phyloP scores from a whole-genome alignment of 1,140 invertebrate species.

The Drosophila kepulauana region DNA sequence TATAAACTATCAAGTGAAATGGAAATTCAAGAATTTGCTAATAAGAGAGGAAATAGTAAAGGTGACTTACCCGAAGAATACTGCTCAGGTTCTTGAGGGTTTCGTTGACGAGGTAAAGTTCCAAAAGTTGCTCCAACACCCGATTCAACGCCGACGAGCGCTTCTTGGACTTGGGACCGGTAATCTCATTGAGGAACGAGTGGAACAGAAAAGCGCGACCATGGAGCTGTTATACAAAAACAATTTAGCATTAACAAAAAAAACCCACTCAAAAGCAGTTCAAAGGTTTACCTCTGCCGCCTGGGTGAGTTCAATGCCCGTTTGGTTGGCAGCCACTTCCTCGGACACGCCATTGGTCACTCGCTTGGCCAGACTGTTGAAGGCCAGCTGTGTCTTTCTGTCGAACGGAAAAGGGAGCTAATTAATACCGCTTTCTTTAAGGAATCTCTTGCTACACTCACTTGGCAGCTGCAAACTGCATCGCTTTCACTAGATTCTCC shows the following conservation, averaged over 20 bases:
- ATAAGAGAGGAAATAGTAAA: no score
- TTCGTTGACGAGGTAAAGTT: constrained; percentile 92
- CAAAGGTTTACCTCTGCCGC: constrained; percentile 88
- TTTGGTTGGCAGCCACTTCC: constrained; percentile 94
- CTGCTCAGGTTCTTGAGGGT: constrained; percentile 90
- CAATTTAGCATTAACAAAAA: not conserved
- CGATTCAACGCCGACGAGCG: constrained; percentile 85
- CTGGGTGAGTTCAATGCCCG: constrained; percentile 91
- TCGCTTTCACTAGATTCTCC: constrained; percentile 88
- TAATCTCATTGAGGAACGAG: constrained; percentile 87
- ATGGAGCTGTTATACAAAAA: constrained; percentile 86
- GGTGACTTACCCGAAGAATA: constrained; percentile 89
- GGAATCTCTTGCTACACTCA: constrained; percentile 78
- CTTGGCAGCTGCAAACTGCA: constrained; percentile 90
- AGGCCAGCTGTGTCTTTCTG: constrained; percentile 89
- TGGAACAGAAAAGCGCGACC: constrained; percentile 90
- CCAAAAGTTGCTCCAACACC: constrained; percentile 90
- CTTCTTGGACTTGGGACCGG: constrained; percentile 71
- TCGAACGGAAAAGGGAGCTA: constrained; percentile 21
- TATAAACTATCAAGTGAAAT: constrained; percentile 88
- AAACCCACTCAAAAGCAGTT: not conserved
- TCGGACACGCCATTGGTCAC: constrained; percentile 86
- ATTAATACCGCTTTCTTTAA: not conserved
- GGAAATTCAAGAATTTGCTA: not conserved
- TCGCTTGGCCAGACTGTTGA: constrained; percentile 88